Percentiles rank a stretch among this genome's conserved stretches.
Evolutionary conservation across 2,797 vertebrate genomes (phyloP).

Genomic region (Peromyscus eremicus): DNA sequence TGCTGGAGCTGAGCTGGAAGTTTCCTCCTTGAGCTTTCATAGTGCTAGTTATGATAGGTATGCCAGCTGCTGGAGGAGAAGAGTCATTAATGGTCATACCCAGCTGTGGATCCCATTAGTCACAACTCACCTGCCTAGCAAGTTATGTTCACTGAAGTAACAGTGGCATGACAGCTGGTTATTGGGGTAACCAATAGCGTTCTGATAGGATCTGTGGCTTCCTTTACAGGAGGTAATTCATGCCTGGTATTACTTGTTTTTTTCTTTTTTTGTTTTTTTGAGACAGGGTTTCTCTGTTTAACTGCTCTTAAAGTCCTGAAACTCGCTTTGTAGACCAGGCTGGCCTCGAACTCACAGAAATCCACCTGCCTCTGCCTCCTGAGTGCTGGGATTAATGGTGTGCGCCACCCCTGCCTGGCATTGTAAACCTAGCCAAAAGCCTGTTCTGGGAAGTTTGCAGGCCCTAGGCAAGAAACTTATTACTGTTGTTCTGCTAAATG

Average conservation of each 20-base stretch:
- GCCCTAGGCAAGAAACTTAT: background rate
- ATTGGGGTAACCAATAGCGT: background rate
- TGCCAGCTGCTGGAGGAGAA: background rate
- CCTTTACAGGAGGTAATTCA: background rate
- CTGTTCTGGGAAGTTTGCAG: background rate
- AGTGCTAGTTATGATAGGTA: background rate
- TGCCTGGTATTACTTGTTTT: too few species aligned
- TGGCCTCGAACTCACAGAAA: too few species aligned
- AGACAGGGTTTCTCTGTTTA: too few species aligned
- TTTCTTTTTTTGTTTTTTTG: too few species aligned
- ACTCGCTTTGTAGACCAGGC: too few species aligned
- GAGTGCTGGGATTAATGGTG: too few species aligned
- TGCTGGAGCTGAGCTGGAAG: background rate
- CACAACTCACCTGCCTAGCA: background rate
- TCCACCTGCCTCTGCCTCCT: too few species aligned
- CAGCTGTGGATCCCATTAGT: too few species aligned
- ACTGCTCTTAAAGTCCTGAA: too few species aligned
- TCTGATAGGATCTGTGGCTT: background rate
- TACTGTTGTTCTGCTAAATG: background rate
- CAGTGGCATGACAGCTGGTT: background rate
- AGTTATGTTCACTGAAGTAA: background rate
- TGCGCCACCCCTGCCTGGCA: too few species aligned
- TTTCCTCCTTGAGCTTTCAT: background rate
- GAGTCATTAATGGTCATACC: too few species aligned
- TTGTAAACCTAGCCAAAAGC: background rate